Evolutionary conservation across 2,888 invertebrate species (phyloP).

Genomic region (Athripsodes cinereus): DNA sequence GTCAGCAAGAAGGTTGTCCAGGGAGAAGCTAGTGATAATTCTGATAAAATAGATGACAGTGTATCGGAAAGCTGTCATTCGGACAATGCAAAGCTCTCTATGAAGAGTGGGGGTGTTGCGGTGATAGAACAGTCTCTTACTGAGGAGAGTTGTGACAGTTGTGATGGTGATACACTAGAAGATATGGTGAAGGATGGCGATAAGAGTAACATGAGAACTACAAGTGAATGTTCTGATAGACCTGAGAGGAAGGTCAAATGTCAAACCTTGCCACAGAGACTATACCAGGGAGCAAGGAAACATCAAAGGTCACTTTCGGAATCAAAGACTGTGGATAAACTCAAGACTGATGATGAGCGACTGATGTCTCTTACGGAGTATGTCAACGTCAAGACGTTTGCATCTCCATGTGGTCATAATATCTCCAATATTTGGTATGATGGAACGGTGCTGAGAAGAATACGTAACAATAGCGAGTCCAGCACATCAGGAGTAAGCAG

Average conservation of each 20-base stretch:
- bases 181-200: conserved; percentile 32
- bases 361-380: too few relatives aligned
- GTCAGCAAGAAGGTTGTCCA: conserved; percentile 36
- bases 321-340: conserved; percentile 61
- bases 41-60: conserved; percentile 47
- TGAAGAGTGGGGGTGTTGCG: conserved; percentile 21
- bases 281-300: conserved; percentile 40
- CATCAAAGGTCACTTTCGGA: conserved; percentile 63
- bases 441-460: conserved; percentile 33
- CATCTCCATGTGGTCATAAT: conserved; percentile 38
- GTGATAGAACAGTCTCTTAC: conserved; percentile 31
- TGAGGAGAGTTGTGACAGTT: conserved; percentile 30
- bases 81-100: conserved; percentile 33
- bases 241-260: conserved; percentile 40
- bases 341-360: conserved; percentile 38
- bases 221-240: conserved; percentile 20
- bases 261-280: conserved; percentile 55
- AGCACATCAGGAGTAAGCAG: conserved; percentile 80
- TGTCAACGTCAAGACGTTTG: too few relatives aligned
- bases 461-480: conserved; percentile 58
- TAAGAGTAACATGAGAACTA: conserved; percentile 10
- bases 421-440: conserved; percentile 43
- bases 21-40: conserved; percentile 43
- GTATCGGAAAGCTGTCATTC: conserved; percentile 43
- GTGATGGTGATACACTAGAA: conserved; percentile 40